Percentiles rank a stretch among this genome's conserved stretches.
Evolutionary conservation across 2,888 invertebrate genomes (phyloP).

Genomic region (Stegana nigrithorax): DNA sequence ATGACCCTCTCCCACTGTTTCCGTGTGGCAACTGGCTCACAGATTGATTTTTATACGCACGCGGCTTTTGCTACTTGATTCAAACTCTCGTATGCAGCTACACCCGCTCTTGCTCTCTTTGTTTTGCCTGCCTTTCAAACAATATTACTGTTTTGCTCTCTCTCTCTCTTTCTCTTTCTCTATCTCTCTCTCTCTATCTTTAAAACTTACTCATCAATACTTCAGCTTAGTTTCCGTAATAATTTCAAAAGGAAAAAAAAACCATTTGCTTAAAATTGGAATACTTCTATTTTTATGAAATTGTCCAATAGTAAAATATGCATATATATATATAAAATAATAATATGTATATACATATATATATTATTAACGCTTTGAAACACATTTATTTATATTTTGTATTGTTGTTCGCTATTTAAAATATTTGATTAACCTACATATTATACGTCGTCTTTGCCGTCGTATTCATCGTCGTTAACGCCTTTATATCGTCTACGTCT

Average conservation of each 20-base stretch:
- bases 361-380: conserved; percentile 23
- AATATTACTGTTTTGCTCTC: neutral
- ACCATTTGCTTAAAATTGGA: conserved; percentile 55
- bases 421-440: conserved; percentile 13
- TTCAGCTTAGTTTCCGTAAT: neutral
- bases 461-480: conserved; percentile 17
- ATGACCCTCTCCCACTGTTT: no score
- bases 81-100: no score
- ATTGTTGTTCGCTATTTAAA: conserved; percentile 11
- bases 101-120: neutral
- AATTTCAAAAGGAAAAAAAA: conserved; percentile 31
- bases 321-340: neutral
- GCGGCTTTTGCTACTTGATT: no score
- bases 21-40: no score
- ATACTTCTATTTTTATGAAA: conserved; percentile 36
- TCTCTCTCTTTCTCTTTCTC: neutral
- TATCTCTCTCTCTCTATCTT: neutral
- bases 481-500: neutral
- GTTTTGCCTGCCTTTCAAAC: no score
- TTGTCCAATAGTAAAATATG: neutral
- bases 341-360: conserved; percentile 2
- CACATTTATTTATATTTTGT: neutral
- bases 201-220: neutral
- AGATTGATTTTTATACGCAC: no score
- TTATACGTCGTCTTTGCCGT: conserved; percentile 16